A percentile compares a stretch with the other conserved stretches of the same genome.
Evolutionary conservation across 2,113 vertebrate species (phyloP).

Genomic region (Crotalus helleri): DNA sequence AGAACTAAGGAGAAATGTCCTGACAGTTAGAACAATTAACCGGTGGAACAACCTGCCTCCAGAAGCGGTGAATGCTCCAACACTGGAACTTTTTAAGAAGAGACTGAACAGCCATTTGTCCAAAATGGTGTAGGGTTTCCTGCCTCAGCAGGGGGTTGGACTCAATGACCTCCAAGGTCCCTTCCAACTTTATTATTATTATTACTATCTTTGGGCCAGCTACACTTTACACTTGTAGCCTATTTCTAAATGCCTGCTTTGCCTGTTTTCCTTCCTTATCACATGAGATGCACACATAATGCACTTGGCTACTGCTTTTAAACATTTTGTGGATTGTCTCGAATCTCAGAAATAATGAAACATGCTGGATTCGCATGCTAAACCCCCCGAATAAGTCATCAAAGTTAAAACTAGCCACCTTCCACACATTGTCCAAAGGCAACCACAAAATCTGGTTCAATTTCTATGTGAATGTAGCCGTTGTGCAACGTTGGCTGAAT

Average conservation of each 20-base stretch:
- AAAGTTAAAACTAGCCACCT: not conserved
- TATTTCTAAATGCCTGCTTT: not conserved
- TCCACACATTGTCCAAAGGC: not conserved
- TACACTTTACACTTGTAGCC: not conserved
- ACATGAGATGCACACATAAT: not conserved
- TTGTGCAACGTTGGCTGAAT: not conserved
- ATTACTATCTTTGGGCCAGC: not conserved
- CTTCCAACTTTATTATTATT: too few relatives aligned
- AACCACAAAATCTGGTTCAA: not conserved
- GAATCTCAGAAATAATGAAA: not conserved
- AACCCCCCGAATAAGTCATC: not conserved
- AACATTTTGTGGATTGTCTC: not conserved
- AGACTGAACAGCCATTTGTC: too few relatives aligned
- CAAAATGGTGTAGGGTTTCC: too few relatives aligned
- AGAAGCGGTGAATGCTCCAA: too few relatives aligned
- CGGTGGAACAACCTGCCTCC: too few relatives aligned
- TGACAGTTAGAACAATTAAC: too few relatives aligned
- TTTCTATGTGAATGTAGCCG: not conserved
- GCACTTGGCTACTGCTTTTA: not conserved
- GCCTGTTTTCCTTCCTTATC: not conserved
- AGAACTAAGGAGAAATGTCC: too few relatives aligned
- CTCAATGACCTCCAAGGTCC: too few relatives aligned
- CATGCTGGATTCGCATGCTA: not conserved
- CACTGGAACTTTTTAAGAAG: too few relatives aligned
- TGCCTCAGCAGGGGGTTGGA: too few relatives aligned